These are phyloP conservation scores for Malurus leucopterus DNA, from an alignment of 2,797 vertebrate genomes.

Conservation along the genomic window DNA sequence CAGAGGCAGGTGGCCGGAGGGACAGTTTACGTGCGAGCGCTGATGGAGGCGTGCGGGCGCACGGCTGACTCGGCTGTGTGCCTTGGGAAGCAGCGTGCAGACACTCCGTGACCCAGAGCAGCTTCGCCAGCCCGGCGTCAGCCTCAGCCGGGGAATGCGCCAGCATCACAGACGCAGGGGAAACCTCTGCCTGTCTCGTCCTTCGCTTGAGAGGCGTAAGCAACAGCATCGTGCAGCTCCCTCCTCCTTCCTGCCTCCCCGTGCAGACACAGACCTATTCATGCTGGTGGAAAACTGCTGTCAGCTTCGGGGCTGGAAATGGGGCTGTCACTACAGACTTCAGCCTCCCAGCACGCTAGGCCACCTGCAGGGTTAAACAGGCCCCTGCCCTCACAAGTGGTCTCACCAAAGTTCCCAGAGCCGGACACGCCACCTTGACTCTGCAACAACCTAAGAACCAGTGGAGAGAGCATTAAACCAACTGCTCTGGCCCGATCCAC, in stretches of 20 bases:
- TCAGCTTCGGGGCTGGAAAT: not conserved
- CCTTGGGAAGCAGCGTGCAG: not conserved
- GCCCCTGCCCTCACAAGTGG: not conserved
- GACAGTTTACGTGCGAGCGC: not conserved
- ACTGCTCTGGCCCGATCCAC: not conserved
- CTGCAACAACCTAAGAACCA: not conserved
- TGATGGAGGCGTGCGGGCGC: not conserved
- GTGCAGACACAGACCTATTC: not conserved
- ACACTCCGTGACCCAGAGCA: not conserved
- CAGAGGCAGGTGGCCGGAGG: not conserved
- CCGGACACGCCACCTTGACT: not conserved
- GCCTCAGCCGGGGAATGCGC: not conserved
- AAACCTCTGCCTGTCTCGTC: not conserved
- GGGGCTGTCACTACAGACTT: not conserved
- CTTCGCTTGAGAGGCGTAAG: not conserved
- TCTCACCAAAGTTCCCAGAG: not conserved
- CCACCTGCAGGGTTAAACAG: not conserved
- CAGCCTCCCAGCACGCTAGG: not conserved
- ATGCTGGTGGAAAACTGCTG: not conserved
- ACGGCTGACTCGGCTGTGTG: not conserved
- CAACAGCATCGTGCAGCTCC: not conserved
- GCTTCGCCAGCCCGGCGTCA: not conserved
- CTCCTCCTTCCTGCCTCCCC: not conserved
- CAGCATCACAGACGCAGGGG: not conserved
- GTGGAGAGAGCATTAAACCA: constrained; percentile 16